Base-by-base conservation (phyloP, 2,113 vertebrate genomes). In the Agelaius tricolor region DNA sequence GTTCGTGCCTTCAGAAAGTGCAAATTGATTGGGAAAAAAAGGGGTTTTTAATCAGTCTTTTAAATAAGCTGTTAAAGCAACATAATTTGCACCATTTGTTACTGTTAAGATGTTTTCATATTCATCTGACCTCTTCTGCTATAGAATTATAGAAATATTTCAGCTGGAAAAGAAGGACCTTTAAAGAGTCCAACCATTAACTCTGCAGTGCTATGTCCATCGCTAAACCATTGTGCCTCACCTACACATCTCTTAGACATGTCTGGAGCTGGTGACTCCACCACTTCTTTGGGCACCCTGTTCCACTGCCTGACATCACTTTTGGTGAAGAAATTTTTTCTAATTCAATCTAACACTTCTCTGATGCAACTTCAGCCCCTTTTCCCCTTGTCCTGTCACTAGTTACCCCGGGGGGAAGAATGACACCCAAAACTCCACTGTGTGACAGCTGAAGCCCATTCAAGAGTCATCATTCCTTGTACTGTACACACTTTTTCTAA, bases 381-480 rank as follows among this genome's bases (percentile, higher is more conserved):
- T 75, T 74, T 46, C 5, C 12, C 51, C 57, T 23, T 51, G n/a
- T 46, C 9, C 33, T 41, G 11, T 23, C 7, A 1, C 17, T 46
- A 33, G 4, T 37, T 47, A 61, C 30, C 31, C 17, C 12, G 6
- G 63, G n/a, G 15, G 27, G 11, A 19, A 39, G 28, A 11, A 35
- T 3, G 2, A 28, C 46, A 54, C 15, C 31, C 35, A 23, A 19
- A 30, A 30, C 31, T 26, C 28, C 41, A 37, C 7, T 43, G 0
- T 44, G 15, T 39, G 61, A 74, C 23, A 14, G 9, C 20, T 61
- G 9, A 13, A 69, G 43, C 12, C 26, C 9, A 28, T 55, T 37
- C 15, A 77, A 35, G 12, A 52, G 24, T 5, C 20, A 46, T 37
- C 16, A 14, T 3, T 49, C 5, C 19, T 26, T 0, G 0, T 37